Conservation (phyloP, 2,888 invertebrate species). For the Noctua comes region DNA sequence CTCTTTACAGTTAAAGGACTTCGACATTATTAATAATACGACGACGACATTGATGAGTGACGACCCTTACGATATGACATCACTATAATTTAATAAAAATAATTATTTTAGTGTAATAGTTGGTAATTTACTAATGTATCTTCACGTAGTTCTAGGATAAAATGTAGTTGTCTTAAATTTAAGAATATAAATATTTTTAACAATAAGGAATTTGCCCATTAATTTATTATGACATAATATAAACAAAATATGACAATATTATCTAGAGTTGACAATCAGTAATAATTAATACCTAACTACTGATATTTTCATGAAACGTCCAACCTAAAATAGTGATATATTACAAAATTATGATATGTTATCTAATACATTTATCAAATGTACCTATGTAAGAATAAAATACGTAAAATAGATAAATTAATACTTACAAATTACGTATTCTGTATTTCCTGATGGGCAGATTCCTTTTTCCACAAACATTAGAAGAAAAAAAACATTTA, state of each 20-base stretch:
- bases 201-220: slow-evolving; percentile 32
- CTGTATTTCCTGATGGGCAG: slow-evolving; percentile 36
- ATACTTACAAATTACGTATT: slow-evolving; percentile 1
- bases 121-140: slow-evolving; percentile 17
- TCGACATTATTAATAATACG: slow-evolving; percentile 11
- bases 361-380: neutral
- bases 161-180: slow-evolving; percentile 29
- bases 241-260: slow-evolving; percentile 13
- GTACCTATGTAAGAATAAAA: neutral
- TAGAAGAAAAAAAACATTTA: slow-evolving; percentile 6
- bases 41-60: slow-evolving; percentile 32
- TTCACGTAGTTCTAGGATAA: slow-evolving; percentile 34
- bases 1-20: slow-evolving; percentile 4
- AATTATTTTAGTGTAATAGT: slow-evolving; percentile 12
- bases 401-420: neutral
- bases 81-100: slow-evolving; percentile 43
- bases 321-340: slow-evolving; percentile 7
- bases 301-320: slow-evolving; percentile 26
- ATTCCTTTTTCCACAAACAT: slow-evolving; percentile 20
- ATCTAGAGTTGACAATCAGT: neutral
- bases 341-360: slow-evolving; percentile 1
- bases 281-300: neutral
- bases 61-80: slow-evolving; percentile 44
- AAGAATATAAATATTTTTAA: slow-evolving; percentile 7
- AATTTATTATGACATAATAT: neutral